phyloP scores from a whole-genome alignment of 2,797 vertebrate species.

The Melanotaenia pygmaea region DNA sequence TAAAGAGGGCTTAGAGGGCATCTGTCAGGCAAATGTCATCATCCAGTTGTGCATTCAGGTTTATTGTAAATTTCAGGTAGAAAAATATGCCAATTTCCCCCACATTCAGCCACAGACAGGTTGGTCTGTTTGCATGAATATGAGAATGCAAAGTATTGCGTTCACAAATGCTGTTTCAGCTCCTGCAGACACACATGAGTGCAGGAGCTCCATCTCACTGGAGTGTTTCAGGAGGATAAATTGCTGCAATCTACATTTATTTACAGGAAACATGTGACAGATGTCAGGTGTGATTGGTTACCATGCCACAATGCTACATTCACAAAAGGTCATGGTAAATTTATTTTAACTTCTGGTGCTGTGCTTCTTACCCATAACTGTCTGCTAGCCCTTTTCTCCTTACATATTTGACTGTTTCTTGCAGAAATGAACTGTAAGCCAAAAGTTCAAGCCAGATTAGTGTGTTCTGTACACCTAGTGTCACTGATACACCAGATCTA shows the following conservation, averaged over 20 bases:
- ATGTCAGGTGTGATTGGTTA: slow-evolving; percentile 23
- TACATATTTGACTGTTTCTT: neutral
- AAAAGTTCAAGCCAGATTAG: slow-evolving; percentile 1
- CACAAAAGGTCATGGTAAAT: slow-evolving; percentile 22
- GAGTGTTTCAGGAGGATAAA: slow-evolving; percentile 33
- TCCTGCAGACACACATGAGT: neutral
- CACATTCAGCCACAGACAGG: neutral
- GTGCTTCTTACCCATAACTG: slow-evolving; percentile 6
- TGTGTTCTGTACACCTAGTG: neutral
- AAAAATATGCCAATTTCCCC: neutral
- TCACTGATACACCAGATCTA: neutral
- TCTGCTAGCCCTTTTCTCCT: neutral
- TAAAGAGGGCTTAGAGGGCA: neutral
- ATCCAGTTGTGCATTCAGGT: neutral
- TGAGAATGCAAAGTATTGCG: neutral
- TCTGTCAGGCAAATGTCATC: neutral
- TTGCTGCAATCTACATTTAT: slow-evolving; percentile 41
- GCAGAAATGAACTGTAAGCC: neutral
- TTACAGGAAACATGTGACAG: slow-evolving; percentile 32
- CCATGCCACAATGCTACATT: neutral
- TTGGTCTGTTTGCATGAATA: slow-evolving; percentile 8
- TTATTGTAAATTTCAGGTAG: neutral
- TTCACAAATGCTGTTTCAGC: slow-evolving; percentile 10
- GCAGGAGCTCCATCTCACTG: slow-evolving; percentile 14
- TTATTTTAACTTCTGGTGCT: slow-evolving; percentile 17